These are phyloP conservation scores for Oreortyx pictus DNA, from an alignment of 2,797 vertebrate genomes.

Conservation along the genomic window DNA sequence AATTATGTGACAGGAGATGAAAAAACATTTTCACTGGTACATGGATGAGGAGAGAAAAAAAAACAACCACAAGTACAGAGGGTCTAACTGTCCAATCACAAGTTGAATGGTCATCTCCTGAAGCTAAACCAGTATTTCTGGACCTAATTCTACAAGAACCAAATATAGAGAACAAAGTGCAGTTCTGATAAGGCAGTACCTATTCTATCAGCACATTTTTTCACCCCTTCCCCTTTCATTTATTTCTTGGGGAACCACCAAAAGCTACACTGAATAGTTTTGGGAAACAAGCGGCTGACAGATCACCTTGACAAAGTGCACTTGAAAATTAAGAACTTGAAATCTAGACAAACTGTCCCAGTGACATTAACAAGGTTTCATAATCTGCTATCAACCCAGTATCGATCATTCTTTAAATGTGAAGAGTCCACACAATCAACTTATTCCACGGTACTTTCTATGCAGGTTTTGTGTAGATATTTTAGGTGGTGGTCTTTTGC, in stretches of 20 bases:
- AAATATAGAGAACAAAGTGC: not conserved
- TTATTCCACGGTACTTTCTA: not conserved
- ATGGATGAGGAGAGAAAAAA: not conserved
- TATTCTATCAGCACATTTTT: not conserved
- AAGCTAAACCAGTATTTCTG: not conserved
- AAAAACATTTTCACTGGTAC: not conserved
- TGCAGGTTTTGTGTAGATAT: not conserved
- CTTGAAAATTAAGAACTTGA: conserved; percentile 30
- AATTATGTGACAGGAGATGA: not conserved
- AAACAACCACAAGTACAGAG: not conserved
- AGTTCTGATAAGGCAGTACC: not conserved
- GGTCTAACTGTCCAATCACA: not conserved
- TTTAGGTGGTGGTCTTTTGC: not conserved
- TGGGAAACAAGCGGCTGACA: conserved; percentile 5
- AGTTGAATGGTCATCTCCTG: not conserved
- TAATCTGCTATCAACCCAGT: not conserved
- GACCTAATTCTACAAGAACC: not conserved
- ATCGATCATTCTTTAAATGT: not conserved
- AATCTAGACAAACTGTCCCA: not conserved
- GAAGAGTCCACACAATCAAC: not conserved
- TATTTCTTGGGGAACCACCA: not conserved
- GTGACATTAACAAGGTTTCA: conserved; percentile 8
- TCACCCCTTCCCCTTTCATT: not conserved
- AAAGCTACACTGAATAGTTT: not conserved
- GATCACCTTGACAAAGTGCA: not conserved